Percentiles rank a stretch among this genome's conserved stretches.
phyloP scores from a whole-genome alignment of 2,113 vertebrate species.

The Eolophus roseicapilla region DNA sequence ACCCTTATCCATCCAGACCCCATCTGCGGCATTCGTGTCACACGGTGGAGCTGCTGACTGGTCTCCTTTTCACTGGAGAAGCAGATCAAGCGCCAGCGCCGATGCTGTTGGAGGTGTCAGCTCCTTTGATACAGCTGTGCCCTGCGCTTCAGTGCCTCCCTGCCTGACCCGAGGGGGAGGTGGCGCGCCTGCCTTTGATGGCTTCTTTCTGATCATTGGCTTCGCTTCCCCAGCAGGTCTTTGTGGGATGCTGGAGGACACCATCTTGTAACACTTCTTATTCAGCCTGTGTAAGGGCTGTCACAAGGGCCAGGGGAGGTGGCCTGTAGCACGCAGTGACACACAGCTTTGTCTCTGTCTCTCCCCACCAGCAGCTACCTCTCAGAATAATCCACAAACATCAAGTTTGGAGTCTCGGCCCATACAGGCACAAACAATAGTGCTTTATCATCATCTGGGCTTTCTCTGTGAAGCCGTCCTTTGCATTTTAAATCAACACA shows the following conservation, averaged over 20 bases:
- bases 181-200: neutral
- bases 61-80: neutral
- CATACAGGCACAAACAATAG: constrained; percentile 26
- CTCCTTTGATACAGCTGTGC: constrained; percentile 52
- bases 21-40: neutral
- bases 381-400: constrained; percentile 17
- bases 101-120: neutral
- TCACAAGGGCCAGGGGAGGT: constrained; percentile 40
- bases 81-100: neutral
- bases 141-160: neutral
- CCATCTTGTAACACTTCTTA: constrained; percentile 25
- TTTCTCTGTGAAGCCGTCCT: constrained; percentile 34
- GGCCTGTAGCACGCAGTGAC: constrained; percentile 23
- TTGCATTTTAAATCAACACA: constrained; percentile 46
- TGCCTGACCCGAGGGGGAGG: constrained; percentile 50
- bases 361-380: constrained; percentile 5
- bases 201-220: constrained; percentile 25
- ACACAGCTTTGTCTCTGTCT: constrained; percentile 56
- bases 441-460: constrained; percentile 51
- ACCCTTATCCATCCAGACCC: neutral
- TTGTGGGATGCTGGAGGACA: constrained; percentile 29
- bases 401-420: neutral
- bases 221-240: neutral
- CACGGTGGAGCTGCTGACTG: fast-evolving
- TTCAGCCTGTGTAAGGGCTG: constrained; percentile 32